Evolutionary conservation across 1,140 invertebrate species (phyloP), one percentile per base, ranked within the genome.

Genomic region (Formica selysi): DNA sequence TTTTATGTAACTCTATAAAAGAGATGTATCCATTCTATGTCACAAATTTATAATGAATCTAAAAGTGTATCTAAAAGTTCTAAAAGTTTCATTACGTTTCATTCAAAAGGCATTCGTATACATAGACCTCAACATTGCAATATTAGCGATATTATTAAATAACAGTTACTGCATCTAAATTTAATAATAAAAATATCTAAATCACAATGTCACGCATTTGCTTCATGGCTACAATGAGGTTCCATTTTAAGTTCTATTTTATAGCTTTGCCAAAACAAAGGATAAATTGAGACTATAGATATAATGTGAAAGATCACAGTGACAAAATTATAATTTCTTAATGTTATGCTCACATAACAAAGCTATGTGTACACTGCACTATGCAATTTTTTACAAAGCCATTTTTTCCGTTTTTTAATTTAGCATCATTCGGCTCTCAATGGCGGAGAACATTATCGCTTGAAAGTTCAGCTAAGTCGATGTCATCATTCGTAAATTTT

Each of bases 121-220:
- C 83, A 32, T 32, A 85, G 81, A 87, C 65, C 73, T 88, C 86
- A 92, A 93, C 91, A 87, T 84, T 91, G 90, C 74, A 91, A 93
- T 89, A 91, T 93, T 90, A 91, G 90, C 71, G 71, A 92, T 88
- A 93, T 93, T 91, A 92, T 93, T 93, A 93, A 93, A 94, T 94
- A 94, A 94, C 92, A 93, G 92, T 93, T 90, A 92, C 87, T 89
- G 88, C 92, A 92, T 88, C 89, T 93, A 94, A 92, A 93, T 94
- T 91, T 92, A 92, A 92, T 91, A 93, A 92, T 91, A 93, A 94
- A 90, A 93, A 92, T 94, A 93, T 78, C 90, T 93, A 93, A 94
- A 94, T 94, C 91, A 93, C 93, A 93, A 93, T 93, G 87, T 94
- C 86, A 89, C 65, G 76, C 86, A 74, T 73, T 92, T 81, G 59